Evolutionary conservation across 2,797 vertebrate genomes (phyloP).

Genomic region (Amblyopsis hoosieri): DNA sequence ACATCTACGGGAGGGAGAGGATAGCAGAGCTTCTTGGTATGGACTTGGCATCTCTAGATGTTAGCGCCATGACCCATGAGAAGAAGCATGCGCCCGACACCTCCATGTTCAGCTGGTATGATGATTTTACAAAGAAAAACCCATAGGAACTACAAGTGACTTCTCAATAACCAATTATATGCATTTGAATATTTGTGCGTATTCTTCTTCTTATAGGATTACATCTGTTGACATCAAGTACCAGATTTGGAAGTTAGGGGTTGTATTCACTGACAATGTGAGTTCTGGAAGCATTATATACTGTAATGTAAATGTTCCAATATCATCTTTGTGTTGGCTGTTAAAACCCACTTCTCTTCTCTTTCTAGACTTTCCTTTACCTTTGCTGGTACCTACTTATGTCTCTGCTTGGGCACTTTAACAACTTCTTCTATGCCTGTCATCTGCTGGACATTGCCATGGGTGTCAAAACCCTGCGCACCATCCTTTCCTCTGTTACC

Average conservation of each 20-base stretch:
- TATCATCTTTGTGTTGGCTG: background rate
- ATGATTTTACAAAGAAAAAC: background rate
- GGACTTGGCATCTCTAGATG: slow-evolving; percentile 89
- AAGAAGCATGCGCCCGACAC: slow-evolving; percentile 83
- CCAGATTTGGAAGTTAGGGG: slow-evolving; percentile 96
- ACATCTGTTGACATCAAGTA: slow-evolving; percentile 93
- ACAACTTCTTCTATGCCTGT: slow-evolving; percentile 93
- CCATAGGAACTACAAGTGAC: background rate
- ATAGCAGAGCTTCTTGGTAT: slow-evolving; percentile 92
- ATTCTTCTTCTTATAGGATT: slow-evolving; percentile 82
- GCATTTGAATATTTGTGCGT: background rate
- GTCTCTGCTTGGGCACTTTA: slow-evolving; percentile 94
- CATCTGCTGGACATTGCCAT: slow-evolving; percentile 95
- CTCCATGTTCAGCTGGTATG: slow-evolving; percentile 87
- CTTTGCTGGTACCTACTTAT: slow-evolving; percentile 92
- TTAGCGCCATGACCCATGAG: slow-evolving; percentile 86
- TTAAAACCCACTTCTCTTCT: slow-evolving; percentile 3
- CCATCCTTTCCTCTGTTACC: slow-evolving; percentile 93
- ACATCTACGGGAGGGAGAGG: slow-evolving; percentile 93
- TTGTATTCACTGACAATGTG: slow-evolving; percentile 94
- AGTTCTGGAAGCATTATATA: slow-evolving; percentile 55
- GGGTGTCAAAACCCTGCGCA: slow-evolving; percentile 93
- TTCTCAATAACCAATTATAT: background rate
- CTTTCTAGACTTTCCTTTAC: slow-evolving; percentile 89
- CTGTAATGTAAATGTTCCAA: background rate